Base-by-base conservation (phyloP, 1,140 invertebrate species). In the Euwallacea fornicatus region DNA sequence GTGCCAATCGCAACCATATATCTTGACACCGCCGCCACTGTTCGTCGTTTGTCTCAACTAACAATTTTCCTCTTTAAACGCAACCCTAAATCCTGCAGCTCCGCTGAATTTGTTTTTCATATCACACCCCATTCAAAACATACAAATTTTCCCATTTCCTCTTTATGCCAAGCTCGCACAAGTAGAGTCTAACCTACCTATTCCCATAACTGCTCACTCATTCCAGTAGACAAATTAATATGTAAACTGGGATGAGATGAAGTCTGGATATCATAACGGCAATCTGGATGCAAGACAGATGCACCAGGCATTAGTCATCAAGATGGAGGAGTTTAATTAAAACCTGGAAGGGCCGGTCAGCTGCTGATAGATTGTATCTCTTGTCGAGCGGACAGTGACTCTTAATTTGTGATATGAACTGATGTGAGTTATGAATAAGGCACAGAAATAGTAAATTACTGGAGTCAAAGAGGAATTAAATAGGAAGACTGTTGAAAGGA, bases 211-310 rank as follows among this genome's bases (percentile, higher is more conserved):
- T 33, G 4, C 21, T 33, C 21, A 33, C 21, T 33, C 21, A 33
- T 33, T 33, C 21, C 21, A 33, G 21, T 33, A 15, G n/a, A 11
- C 55, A 56, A 56, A 56, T 56, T 63, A 63, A 42, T 63, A 63
- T 63, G 61, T 63, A 63, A 63, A 63, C 13, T 15, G 44, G 7
- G 43, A 44, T n/a, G 15, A 44, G 16, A 16, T 63, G 61, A 44
- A 42, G 61, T 63, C 61, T 63, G 60, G 41, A 62, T 42, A 16
- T 10, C 13, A 47, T 46, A 63, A 63, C 13, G n/a, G 21, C 11
- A n/a, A 46, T 62, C 60, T 44, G 46, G 60, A 62, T 62, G 60
- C 60, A 62, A 62, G 60, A 47, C 60, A 62, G 60, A 62, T 62
- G 60, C 42, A 62, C 60, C 21, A 47, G 13, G 41, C n/a, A 62